Evolutionary conservation across 1,140 invertebrate species (phyloP).

Genomic region (Nephila pilipes): DNA sequence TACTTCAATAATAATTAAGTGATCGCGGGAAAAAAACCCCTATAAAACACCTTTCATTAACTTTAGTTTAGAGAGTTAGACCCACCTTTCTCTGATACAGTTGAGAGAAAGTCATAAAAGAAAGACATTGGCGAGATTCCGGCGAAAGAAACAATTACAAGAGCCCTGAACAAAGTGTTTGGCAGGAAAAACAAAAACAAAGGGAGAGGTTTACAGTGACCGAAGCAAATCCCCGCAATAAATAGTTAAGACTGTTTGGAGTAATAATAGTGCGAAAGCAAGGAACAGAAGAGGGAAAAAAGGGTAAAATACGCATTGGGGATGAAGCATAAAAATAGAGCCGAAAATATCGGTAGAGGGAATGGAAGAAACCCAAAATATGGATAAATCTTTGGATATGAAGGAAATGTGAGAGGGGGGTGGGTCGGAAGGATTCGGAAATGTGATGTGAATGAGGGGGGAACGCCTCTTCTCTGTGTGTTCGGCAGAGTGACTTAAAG

Average conservation of each 20-base stretch:
- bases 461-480: conserved; percentile 50
- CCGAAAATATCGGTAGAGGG: conserved; percentile 18
- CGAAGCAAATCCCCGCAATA: conserved; percentile 72
- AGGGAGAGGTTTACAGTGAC: conserved; percentile 24
- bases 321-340: conserved; percentile 56
- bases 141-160: background rate
- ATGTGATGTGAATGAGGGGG: conserved; percentile 74
- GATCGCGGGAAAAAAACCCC: too few relatives aligned
- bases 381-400: conserved; percentile 70
- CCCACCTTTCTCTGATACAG: background rate
- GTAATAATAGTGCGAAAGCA: conserved; percentile 46
- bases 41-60: too few relatives aligned
- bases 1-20: too few relatives aligned
- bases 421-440: conserved; percentile 50
- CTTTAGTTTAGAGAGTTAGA: too few relatives aligned
- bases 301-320: conserved; percentile 19
- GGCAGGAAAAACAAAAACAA: conserved; percentile 50
- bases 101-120: background rate
- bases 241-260: conserved; percentile 58
- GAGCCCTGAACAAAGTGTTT: background rate
- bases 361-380: conserved; percentile 68
- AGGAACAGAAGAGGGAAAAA: background rate
- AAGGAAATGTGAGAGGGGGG: conserved; percentile 55
- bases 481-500: conserved; percentile 72
- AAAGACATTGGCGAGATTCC: background rate